A percentile compares a stretch with the other conserved stretches of the same genome.
Evolutionary conservation across 1,140 invertebrate species (phyloP).

Genomic region (Asbolus verrucosus): DNA sequence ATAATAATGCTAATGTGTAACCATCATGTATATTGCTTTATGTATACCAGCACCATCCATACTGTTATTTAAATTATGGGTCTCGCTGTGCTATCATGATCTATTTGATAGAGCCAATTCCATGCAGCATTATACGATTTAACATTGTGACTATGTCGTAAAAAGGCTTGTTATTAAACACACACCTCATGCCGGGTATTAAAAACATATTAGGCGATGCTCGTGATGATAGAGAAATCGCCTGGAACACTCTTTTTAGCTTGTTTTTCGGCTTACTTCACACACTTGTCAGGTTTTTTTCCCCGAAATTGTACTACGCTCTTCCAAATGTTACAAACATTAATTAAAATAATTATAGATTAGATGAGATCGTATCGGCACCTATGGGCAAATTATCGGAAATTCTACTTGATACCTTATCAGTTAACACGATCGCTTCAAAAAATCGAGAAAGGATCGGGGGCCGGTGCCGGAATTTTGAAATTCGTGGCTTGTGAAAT

Average conservation of each 20-base stretch:
- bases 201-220: constrained; percentile 22
- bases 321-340: not conserved
- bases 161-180: constrained; percentile 8
- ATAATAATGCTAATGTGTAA: constrained; percentile 41
- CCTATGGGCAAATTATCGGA: constrained; percentile 12
- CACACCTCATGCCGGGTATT: constrained; percentile 10
- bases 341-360: constrained; percentile 36
- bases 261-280: constrained; percentile 13
- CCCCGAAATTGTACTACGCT: not conserved
- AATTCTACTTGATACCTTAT: constrained; percentile 9
- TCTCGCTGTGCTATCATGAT: constrained; percentile 20
- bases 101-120: constrained; percentile 33
- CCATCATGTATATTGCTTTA: constrained; percentile 36
- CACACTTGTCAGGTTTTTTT: constrained; percentile 1
- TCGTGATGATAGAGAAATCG: constrained; percentile 38
- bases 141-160: constrained; percentile 24
- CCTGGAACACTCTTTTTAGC: not conserved
- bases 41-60: constrained; percentile 37
- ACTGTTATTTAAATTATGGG: constrained; percentile 38
- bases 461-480: not conserved
- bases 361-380: not conserved
- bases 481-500: constrained; percentile 11
- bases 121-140: constrained; percentile 28
- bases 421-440: not conserved
- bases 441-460: constrained; percentile 2